Evolutionary conservation across 1,140 invertebrate genomes (phyloP).

Genomic region (Diploscapter pachys): DNA sequence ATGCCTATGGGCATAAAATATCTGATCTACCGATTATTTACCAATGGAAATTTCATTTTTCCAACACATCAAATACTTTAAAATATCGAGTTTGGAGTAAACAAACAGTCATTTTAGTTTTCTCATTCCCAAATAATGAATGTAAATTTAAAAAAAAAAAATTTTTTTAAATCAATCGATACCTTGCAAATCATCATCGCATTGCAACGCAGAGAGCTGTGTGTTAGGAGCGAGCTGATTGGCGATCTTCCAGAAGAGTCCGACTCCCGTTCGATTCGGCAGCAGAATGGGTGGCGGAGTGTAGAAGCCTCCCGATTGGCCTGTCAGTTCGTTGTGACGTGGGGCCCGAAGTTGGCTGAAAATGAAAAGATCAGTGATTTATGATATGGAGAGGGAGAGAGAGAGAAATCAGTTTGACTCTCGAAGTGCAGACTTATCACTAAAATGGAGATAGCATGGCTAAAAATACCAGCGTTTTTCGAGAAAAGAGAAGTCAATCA

Average conservation of each 20-base stretch:
- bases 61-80: not conserved
- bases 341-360: conserved; percentile 37
- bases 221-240: conserved; percentile 14
- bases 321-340: conserved; percentile 9
- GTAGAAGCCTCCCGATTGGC: conserved; percentile 61
- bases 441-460: too few species aligned
- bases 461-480: too few species aligned
- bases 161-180: not conserved
- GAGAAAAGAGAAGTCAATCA: too few species aligned
- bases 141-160: not conserved
- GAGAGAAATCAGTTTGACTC: too few species aligned
- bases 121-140: not conserved
- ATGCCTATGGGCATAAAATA: not conserved
- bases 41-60: not conserved
- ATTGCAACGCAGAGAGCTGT: conserved; percentile 1
- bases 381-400: too few species aligned
- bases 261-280: conserved; percentile 78
- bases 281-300: conserved; percentile 87
- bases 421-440: too few species aligned
- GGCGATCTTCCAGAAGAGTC: conserved; percentile 71
- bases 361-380: not conserved
- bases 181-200: not conserved
- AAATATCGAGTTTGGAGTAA: not conserved
- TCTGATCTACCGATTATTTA: not conserved
- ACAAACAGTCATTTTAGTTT: not conserved